A percentile compares a stretch with the other conserved stretches of the same genome.
phyloP scores from a whole-genome alignment of 30 jellyfish, hydroid and myxozoan species.

The Pseudorhiza aurosa region DNA sequence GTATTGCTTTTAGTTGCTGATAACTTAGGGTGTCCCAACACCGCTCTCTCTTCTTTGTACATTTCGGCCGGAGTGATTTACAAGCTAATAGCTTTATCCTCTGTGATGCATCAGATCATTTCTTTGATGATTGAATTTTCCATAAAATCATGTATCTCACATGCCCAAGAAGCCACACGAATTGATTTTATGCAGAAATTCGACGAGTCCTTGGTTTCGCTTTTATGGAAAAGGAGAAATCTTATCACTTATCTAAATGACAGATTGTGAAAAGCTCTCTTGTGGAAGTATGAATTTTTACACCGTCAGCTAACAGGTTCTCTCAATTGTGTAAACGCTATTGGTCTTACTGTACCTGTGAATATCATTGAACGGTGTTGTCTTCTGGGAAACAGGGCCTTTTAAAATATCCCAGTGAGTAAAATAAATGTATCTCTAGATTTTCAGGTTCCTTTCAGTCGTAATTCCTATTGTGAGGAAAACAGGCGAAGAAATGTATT shows the following conservation, averaged over 20 bases:
- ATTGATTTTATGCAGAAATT: background rate
- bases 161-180: background rate
- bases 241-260: background rate
- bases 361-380: background rate
- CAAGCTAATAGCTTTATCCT: too few relatives aligned
- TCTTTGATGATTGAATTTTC: background rate
- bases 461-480: too few relatives aligned
- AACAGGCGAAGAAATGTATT: too few relatives aligned
- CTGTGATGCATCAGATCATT: too few relatives aligned
- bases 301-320: too few relatives aligned
- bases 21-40: conserved; percentile 1
- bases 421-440: too few relatives aligned
- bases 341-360: too few relatives aligned
- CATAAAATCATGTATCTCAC: background rate
- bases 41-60: conserved; percentile 15
- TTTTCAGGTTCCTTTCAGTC: too few relatives aligned
- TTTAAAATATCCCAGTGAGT: background rate
- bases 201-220: background rate
- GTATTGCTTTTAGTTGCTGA: background rate
- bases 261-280: too few relatives aligned
- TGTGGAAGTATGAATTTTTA: too few relatives aligned
- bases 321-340: too few relatives aligned
- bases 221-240: background rate
- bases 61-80: too few relatives aligned
- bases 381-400: background rate